Evolutionary conservation across 1,140 invertebrate genomes (phyloP), one percentile per base, ranked within the genome.

Genomic region (Drosophila quadrilineata): DNA sequence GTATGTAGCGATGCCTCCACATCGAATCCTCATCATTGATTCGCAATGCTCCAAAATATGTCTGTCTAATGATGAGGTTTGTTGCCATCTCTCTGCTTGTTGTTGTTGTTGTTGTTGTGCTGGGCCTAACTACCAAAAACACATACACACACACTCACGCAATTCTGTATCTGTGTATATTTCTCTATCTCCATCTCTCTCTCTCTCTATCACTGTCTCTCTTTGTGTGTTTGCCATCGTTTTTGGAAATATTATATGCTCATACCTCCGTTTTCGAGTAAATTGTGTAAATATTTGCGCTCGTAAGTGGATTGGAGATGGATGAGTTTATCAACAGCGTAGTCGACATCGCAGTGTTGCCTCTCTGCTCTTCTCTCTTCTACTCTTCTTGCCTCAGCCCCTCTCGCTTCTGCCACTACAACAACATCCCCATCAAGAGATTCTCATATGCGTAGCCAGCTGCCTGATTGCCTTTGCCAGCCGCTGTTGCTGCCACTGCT

Each of bases 191-290:
- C 28, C 38, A 54, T 60, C 54, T 56, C 35, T 35, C 19, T 52
- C 6, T 35, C 24, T 38, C n/a, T 38, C 17, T 63, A 43, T 49
- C 17, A 43, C 6, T 48, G 33, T 53, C 45, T 50, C 29, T 66
- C 71, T 64, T 56, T 75, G 75, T 74, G 68, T 86, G 70, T 86
- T 88, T 88, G 69, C 75, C 73, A 85, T 77, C 75, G 75, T 87
- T 87, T 87, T 87, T 87, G 87, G 87, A 88, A 88, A 88, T 88
- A 88, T 88, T 88, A 88, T 88, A 88, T 88, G 87, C 87, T 88
- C 87, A 88, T 88, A 88, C 87, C 87, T 88, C 87, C 82, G 87
- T 85, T 88, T 82, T 88, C 87, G 71, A 87, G 87, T 88, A 88
- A 88, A 88, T 88, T 88, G 87, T 88, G 87, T 87, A 88, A 88